Percentiles rank a stretch among this genome's conserved stretches.
Conservation (phyloP, 2,888 invertebrate genomes). For the Antheraea yamamai region DNA sequence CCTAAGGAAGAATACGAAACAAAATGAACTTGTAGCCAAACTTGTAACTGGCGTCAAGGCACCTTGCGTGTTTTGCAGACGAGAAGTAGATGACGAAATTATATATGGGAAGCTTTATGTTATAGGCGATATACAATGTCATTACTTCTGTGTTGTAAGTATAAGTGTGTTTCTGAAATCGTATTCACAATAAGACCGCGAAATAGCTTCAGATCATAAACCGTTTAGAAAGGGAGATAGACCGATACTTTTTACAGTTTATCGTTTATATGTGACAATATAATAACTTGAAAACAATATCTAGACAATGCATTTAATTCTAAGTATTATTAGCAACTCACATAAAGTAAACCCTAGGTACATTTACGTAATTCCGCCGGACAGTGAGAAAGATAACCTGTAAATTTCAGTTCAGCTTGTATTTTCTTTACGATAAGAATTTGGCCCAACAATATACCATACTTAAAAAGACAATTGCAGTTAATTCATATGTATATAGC, state of each 20-base stretch:
- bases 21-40: constrained; percentile 43
- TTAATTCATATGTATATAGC: background rate
- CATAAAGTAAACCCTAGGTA: background rate
- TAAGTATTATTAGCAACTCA: background rate
- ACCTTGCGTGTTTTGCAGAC: constrained; percentile 80
- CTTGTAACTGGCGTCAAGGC: constrained; percentile 52
- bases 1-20: constrained; percentile 31
- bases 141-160: constrained; percentile 90
- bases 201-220: background rate
- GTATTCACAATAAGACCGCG: background rate
- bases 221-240: background rate
- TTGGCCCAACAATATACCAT: background rate
- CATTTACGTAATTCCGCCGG: background rate
- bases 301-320: too few species aligned
- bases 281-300: too few species aligned
- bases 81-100: constrained; percentile 75
- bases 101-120: constrained; percentile 81
- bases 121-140: constrained; percentile 82
- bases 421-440: background rate
- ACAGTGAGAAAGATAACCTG: background rate
- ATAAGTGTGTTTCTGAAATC: constrained; percentile 12
- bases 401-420: background rate
- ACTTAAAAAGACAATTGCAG: background rate
- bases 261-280: too few species aligned
- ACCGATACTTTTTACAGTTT: too few species aligned